Evolutionary conservation across 2,113 vertebrate genomes (phyloP), one percentile per base, ranked within the genome.

Genomic region (Donacobius atricapilla): DNA sequence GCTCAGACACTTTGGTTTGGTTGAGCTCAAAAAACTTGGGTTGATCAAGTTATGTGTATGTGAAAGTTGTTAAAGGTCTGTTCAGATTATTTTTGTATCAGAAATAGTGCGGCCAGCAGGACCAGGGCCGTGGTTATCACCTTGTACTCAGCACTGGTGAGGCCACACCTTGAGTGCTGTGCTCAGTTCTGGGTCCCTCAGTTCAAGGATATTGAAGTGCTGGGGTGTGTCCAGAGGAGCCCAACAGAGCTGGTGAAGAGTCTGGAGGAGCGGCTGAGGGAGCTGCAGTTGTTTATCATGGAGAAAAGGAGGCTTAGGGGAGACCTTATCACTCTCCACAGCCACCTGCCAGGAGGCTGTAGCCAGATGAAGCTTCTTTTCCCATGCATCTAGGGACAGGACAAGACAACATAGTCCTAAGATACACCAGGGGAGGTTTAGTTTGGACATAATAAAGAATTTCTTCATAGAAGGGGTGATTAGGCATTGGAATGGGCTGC

Each of bases 341-440:
- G 16, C 19, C 8, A 15, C 10, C 39, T 39, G 28, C 28, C 28
- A 78, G 56, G 39, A 61, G n/a, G 19, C 7, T 60, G 33, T 28
- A 39, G 39, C 21, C 42, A 42, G 2, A 39, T 35, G 25, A 18
- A 17, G 66, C 17, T 11, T 64, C 57, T 64, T 64, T 57, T 56
- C 42, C 18, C 7, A 9, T 7, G 11, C 1, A 23, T 27, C 18
- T 13, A 50, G 22, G 23, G 50, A 42, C 31, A 35, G 5, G 14
- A 42, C 10, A 31, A 56, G 40, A 56, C 6, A 4, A 72, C 3
- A 1, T 3, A 35, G 24, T 11, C 1, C 0, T 44, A 54, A 47
- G 4, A 33, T 79, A 44, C 0, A 0, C 20, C 17, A 22, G 35
- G 25, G 9, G 14, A 48, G 25, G 31, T 48, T 42, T 71, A 37